Evolutionary conservation across 2,113 vertebrate species (phyloP).

Genomic region (Onychostruthus taczanowskii): DNA sequence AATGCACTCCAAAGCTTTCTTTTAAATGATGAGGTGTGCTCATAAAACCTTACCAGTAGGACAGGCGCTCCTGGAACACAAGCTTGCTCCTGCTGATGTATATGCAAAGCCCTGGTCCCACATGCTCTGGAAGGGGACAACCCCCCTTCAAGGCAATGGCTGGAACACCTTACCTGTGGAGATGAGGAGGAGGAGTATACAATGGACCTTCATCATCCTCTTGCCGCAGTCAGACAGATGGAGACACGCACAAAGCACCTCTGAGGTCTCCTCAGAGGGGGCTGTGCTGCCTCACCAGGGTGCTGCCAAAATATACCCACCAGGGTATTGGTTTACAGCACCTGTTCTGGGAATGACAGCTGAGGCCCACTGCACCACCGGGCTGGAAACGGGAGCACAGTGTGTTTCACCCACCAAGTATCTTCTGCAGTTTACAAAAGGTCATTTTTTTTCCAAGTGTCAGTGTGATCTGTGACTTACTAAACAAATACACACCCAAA

Average conservation of each 20-base stretch:
- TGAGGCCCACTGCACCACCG: background rate
- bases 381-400: background rate
- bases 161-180: conserved; percentile 56
- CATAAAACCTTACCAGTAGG: background rate
- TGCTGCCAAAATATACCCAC: background rate
- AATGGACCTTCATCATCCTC: conserved; percentile 20
- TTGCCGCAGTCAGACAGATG: background rate
- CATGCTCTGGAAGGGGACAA: fast-evolving
- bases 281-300: background rate
- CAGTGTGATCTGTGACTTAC: background rate
- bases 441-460: background rate
- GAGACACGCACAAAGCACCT: background rate
- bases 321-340: conserved; percentile 64
- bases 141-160: background rate
- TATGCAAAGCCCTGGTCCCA: background rate
- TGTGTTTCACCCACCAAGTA: background rate
- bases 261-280: background rate
- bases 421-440: background rate
- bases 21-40: background rate
- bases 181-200: conserved; percentile 23
- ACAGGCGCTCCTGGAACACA: background rate
- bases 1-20: background rate
- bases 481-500: background rate
- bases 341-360: conserved; percentile 73
- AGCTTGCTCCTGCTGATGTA: fast-evolving